Conservation (phyloP, 2,113 vertebrate genomes). For the Macroglossus sobrinus region DNA sequence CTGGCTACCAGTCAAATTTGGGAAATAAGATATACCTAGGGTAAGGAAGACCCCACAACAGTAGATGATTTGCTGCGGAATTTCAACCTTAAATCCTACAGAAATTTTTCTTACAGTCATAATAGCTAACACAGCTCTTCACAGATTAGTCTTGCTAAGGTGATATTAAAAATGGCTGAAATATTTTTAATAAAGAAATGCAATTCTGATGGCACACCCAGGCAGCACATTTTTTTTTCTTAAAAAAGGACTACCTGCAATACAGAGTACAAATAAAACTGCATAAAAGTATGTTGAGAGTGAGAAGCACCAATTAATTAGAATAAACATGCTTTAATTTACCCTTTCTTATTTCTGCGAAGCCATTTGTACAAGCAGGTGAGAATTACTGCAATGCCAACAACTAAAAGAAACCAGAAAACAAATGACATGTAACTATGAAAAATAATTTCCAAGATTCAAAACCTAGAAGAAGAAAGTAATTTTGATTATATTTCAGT, state of each 20-base stretch:
- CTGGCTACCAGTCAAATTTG: not conserved
- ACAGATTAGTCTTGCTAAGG: not conserved
- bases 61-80: not conserved
- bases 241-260: not conserved
- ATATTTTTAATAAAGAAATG: not conserved
- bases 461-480: constrained; percentile 6
- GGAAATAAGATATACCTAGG: not conserved
- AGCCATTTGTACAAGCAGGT: not conserved
- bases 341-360: constrained; percentile 52
- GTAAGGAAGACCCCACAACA: not conserved
- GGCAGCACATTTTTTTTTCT: not conserved
- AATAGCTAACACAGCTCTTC: not conserved
- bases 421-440: not conserved
- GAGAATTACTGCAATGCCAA: not conserved
- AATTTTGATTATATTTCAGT: not conserved
- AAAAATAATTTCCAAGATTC: not conserved
- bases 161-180: not conserved
- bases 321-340: constrained; percentile 48
- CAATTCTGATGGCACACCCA: not conserved
- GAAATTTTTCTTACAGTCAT: not conserved
- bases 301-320: not conserved
- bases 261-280: not conserved
- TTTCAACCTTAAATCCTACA: not conserved
- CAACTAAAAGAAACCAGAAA: constrained; percentile 44
- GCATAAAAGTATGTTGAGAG: not conserved